Base-by-base conservation (phyloP, 2,888 invertebrate genomes). In the Xanthia togata region DNA sequence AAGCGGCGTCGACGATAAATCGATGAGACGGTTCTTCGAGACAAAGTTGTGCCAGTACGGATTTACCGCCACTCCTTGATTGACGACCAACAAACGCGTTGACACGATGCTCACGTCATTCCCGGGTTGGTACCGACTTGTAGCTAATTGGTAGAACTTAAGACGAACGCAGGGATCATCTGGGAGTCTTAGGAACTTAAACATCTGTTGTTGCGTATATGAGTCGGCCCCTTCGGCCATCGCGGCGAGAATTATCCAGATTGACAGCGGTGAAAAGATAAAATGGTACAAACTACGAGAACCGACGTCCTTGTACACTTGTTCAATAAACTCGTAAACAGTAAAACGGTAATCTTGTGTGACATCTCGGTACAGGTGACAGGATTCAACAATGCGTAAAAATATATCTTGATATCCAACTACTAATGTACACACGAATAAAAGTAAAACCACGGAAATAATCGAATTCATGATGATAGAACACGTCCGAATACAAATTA, bases 371-470 rank as follows among this genome's bases (percentile, higher is more conserved):
- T 38, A 74, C 47, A 74, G 35, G 41, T 68, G 53, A 68, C 76
- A 80, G 11, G 70, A 57, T 20, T 55, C 63, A n/a, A 59, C 55
- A 50, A 44, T 57, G 63, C 35, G 74, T 53, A 79, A 73, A 79
- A 59, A 81, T 63, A 83, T 79, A 3, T 73, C 62, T 67, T 83
- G 79, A 57, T 65, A 53, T 65, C 70, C 79, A 38, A 70, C 11
- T 4, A 70, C 63, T 1, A 63, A 31, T 35, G 57, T 38, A 17
- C 3, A 69, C 60, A 35, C 31, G 14, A 79, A 79, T 50, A 73
- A 26, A 44, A 79, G 0, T 26, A 59, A 8, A 17, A 44, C 20
- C 6, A n/a, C 20, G 12, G n/a, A 5, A n/a, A 65, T 59, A 5
- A 69, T 38, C 20, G 26, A 14, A 65, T 83, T 82, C 68, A 72